phyloP scores from a whole-genome alignment of 2,797 vertebrate species.

The Sparidentex hasta region DNA sequence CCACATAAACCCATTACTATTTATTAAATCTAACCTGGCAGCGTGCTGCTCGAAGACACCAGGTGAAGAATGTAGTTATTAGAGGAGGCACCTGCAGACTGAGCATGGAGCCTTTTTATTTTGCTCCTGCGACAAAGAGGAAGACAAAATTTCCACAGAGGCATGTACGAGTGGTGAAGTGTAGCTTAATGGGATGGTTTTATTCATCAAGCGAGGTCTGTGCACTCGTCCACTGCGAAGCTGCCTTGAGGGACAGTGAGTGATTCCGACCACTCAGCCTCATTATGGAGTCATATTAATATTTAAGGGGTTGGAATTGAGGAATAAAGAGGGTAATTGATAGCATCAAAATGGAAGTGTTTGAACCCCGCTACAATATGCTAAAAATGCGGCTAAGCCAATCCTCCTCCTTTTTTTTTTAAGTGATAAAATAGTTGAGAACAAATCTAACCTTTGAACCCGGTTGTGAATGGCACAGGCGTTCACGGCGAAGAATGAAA shows the following conservation, averaged over 20 bases:
- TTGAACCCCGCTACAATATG: constrained; percentile 77
- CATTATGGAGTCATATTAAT: constrained; percentile 89
- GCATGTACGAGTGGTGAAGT: constrained; percentile 75
- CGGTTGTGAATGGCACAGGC: constrained; percentile 8
- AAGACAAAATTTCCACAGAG: constrained; percentile 77
- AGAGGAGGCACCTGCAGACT: constrained; percentile 82
- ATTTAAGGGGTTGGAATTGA: constrained; percentile 86
- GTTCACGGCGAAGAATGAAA: constrained; percentile 39
- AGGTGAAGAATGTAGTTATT: constrained; percentile 81
- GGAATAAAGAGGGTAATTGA: constrained; percentile 88
- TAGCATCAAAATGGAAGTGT: constrained; percentile 84
- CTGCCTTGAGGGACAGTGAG: constrained; percentile 87
- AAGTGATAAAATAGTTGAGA: constrained; percentile 16
- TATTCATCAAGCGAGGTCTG: constrained; percentile 85
- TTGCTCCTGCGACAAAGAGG: constrained; percentile 71
- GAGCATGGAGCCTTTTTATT: constrained; percentile 67
- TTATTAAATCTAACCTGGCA: constrained; percentile 71
- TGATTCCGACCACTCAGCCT: constrained; percentile 88
- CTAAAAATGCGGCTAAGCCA: constrained; percentile 60
- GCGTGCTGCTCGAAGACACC: constrained; percentile 60
- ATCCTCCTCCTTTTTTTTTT: constrained; percentile 1
- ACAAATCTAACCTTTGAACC: constrained; percentile 33
- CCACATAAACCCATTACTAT: constrained; percentile 54
- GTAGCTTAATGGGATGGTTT: constrained; percentile 85
- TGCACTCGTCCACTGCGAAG: constrained; percentile 80